These are phyloP conservation scores for Oreochromis niloticus DNA, from an alignment of 2,113 vertebrate genomes.

Conservation along the genomic window DNA sequence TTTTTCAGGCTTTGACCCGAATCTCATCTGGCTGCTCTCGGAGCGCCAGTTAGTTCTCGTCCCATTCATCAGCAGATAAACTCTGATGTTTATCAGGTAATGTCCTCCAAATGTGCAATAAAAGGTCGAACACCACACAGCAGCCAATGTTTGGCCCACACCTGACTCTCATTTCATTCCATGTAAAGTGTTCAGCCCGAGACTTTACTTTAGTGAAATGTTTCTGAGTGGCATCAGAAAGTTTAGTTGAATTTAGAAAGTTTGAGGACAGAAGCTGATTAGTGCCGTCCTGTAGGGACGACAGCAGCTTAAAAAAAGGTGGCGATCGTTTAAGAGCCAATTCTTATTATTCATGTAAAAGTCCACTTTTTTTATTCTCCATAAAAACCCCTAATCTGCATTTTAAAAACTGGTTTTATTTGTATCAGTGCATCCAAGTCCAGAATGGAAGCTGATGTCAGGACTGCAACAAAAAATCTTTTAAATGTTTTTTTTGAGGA, in stretches of 20 bases:
- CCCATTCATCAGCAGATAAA: background rate
- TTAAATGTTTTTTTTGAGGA: rapidly evolving
- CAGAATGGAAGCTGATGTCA: background rate
- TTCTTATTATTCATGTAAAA: background rate
- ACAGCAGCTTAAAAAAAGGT: background rate
- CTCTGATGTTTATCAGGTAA: background rate
- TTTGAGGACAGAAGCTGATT: background rate
- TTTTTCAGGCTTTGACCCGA: background rate
- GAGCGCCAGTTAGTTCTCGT: background rate
- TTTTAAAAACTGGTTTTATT: background rate
- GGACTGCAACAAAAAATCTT: background rate
- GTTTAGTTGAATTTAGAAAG: background rate
- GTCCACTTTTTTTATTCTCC: background rate
- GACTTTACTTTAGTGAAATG: too few relatives aligned
- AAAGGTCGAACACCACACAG: background rate
- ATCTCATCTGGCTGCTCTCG: background rate
- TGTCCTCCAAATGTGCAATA: background rate
- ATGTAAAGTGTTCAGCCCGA: too few relatives aligned
- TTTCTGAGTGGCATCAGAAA: too few relatives aligned
- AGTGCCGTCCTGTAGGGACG: background rate
- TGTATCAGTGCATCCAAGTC: background rate
- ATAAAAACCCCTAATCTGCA: background rate
- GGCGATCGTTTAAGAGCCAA: background rate
- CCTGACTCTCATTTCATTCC: background rate
- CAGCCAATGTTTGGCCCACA: background rate